A percentile compares a stretch with the other conserved stretches of the same genome.
Conservation (phyloP, 1,140 invertebrate species). For the Aphis gossypii region DNA sequence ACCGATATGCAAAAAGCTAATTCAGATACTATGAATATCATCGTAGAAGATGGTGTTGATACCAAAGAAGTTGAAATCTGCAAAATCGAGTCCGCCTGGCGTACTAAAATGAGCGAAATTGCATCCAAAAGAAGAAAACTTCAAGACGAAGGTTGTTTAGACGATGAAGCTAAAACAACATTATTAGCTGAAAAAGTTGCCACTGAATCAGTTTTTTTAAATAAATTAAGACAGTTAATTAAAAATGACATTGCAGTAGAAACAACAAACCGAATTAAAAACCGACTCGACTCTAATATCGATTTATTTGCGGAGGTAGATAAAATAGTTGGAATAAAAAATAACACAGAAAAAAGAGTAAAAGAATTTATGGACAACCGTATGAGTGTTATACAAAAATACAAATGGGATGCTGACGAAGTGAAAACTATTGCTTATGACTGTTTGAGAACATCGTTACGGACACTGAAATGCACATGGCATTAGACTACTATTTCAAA, state of each 20-base stretch:
- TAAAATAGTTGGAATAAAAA: slow-evolving; percentile 5
- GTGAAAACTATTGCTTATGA: slow-evolving; percentile 12
- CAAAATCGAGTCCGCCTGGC: slow-evolving; percentile 65
- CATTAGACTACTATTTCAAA: slow-evolving; percentile 41
- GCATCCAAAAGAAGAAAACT: slow-evolving; percentile 71
- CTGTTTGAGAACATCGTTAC: slow-evolving; percentile 1
- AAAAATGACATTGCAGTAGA: slow-evolving; percentile 66
- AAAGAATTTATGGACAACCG: slow-evolving; percentile 29
- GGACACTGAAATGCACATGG: slow-evolving; percentile 53
- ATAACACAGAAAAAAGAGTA: slow-evolving; percentile 22
- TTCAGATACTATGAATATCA: slow-evolving; percentile 28
- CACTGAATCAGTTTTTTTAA: slow-evolving; percentile 75
- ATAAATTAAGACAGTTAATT: slow-evolving; percentile 64
- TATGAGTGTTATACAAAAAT: neutral
- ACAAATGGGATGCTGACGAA: slow-evolving; percentile 11
- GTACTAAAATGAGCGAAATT: slow-evolving; percentile 72
- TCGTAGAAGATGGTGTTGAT: slow-evolving; percentile 30
- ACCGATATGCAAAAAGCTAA: slow-evolving; percentile 45
- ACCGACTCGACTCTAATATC: neutral
- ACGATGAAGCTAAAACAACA: slow-evolving; percentile 72
- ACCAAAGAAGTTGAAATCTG: slow-evolving; percentile 45
- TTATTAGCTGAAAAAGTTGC: slow-evolving; percentile 78
- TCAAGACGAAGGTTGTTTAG: slow-evolving; percentile 70
- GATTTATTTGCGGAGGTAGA: neutral
- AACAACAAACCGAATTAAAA: slow-evolving; percentile 2